phyloP scores from a whole-genome alignment of 1,140 invertebrate species.

The Oppia nitens region DNA sequence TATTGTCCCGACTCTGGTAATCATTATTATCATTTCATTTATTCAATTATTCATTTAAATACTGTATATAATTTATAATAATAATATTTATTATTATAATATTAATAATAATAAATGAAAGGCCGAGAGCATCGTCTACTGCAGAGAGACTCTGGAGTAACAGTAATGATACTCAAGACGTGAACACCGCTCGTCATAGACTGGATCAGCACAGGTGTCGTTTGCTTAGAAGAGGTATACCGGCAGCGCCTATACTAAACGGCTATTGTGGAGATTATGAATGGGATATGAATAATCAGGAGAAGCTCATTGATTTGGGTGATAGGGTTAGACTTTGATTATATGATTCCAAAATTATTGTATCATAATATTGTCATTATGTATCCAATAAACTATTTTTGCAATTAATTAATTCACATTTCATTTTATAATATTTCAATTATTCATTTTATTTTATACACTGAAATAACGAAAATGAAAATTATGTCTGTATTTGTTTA shows the following conservation, averaged over 20 bases:
- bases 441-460: too few relatives aligned
- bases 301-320: background rate
- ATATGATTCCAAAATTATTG: background rate
- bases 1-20: conserved; percentile 17
- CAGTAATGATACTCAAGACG: conserved; percentile 26
- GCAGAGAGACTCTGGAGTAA: conserved; percentile 66
- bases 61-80: too few relatives aligned
- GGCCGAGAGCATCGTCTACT: conserved; percentile 53
- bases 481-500: too few relatives aligned
- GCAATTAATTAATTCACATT: too few relatives aligned
- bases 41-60: too few relatives aligned
- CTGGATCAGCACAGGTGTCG: conserved; percentile 24
- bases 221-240: conserved; percentile 23
- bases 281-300: conserved; percentile 20
- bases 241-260: conserved; percentile 26
- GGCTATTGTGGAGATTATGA: conserved; percentile 29
- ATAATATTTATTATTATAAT: too few relatives aligned
- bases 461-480: too few relatives aligned
- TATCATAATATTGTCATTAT: too few relatives aligned
- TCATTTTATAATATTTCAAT: too few relatives aligned
- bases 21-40: conserved; percentile 22
- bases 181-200: conserved; percentile 18
- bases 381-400: too few relatives aligned
- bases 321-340: background rate
- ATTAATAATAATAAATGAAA: background rate